Base-by-base conservation (phyloP, 2,797 vertebrate genomes). In the Taeniopygia guttata region DNA sequence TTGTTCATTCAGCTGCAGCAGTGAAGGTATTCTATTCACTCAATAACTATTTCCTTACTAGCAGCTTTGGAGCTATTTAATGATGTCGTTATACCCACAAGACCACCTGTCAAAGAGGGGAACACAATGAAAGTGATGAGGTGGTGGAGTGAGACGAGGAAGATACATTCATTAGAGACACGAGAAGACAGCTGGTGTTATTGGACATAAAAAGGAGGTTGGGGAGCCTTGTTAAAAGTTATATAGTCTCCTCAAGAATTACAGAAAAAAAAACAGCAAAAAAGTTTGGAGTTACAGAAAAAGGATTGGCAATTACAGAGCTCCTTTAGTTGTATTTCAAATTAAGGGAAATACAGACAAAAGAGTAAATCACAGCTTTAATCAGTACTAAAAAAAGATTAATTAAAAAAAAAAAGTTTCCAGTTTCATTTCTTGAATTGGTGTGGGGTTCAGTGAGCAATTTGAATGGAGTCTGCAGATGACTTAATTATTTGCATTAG, bases 401-500 rank as follows among this genome's bases (percentile, higher is more conserved):
- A 8, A 52, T 88, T 66, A 13, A 69, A 62, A 80, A 66, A n/a
- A 60, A 80, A 67, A 87, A 43, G 6, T 36, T 76, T 87, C 69
- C 6, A 10, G 55, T 87, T 96, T 82, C 18, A 82, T 58, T 91
- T 81, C 68, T 91, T 67, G 49, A 87, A 68, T 81, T 1, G 2
- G 13, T 74, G 48, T 75, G 54, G 70, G 40, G 62, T 93, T 94
- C 91, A 84, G 52, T 7, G 9, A 91, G 73, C 72, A 95, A 73
- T 83, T 54, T 94, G 80, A 96, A 93, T 80, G 51, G 69, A 89
- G 56, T 77, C 80, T 78, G 34, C 25, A 90, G 83, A 68, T 55
- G 17, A 93, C 80, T 95, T 96, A 95, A 96, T 93, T 84, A 92
- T 87, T 91, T 85, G 43, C 69, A 93, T 96, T 93, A 96, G 77